A percentile compares a stretch with the other conserved stretches of the same genome.
These are phyloP conservation scores for Protonibea diacanthus DNA, from an alignment of 2,797 vertebrate genomes.

Conservation along the genomic window DNA sequence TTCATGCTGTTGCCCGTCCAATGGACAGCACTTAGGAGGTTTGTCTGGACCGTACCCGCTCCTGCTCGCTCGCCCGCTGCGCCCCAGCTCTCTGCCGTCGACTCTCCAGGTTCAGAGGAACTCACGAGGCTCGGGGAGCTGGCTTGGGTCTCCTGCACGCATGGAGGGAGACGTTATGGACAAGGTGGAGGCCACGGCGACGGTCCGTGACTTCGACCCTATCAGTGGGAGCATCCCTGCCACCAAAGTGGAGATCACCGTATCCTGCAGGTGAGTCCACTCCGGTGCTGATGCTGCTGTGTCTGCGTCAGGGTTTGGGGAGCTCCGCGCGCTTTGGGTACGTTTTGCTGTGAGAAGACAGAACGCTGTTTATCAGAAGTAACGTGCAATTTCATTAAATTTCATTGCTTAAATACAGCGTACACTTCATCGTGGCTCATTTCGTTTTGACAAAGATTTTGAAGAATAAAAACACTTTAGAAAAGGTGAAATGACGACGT, in stretches of 20 bases:
- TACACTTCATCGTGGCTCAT: not conserved
- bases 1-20: slow-evolving; percentile 70
- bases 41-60: slow-evolving; percentile 59
- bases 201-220: slow-evolving; percentile 90
- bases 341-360: not conserved
- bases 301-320: slow-evolving; percentile 30
- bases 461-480: not conserved
- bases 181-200: slow-evolving; percentile 91
- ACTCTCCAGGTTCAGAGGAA: slow-evolving; percentile 55
- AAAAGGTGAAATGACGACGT: not conserved
- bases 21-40: slow-evolving; percentile 66
- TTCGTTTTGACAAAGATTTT: not conserved
- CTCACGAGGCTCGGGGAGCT: slow-evolving; percentile 72
- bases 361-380: not conserved
- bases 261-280: slow-evolving; percentile 93
- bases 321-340: slow-evolving; percentile 39
- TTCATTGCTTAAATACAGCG: not conserved
- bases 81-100: slow-evolving; percentile 58
- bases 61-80: slow-evolving; percentile 38
- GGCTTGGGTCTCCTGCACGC: slow-evolving; percentile 73
- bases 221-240: slow-evolving; percentile 91
- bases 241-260: slow-evolving; percentile 96
- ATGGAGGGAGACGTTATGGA: slow-evolving; percentile 92
- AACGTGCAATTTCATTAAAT: not conserved
- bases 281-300: slow-evolving; percentile 6